Base-by-base conservation (phyloP, 2,113 vertebrate species). In the Hemicordylus capensis region DNA sequence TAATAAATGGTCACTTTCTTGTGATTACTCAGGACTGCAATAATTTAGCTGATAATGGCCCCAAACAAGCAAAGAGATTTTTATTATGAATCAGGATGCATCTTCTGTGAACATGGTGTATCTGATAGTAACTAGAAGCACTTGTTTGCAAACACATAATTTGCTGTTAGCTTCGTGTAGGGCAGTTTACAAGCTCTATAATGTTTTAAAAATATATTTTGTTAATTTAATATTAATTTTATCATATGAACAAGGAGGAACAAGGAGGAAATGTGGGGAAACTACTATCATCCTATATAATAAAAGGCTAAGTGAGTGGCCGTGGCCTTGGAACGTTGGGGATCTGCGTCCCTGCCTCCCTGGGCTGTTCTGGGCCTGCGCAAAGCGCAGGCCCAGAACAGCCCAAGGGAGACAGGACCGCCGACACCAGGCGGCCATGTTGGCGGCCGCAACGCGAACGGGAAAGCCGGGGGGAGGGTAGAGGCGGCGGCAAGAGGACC, bases 51-150 rank as follows among this genome's bases (percentile, higher is more conserved):
- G 80, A 87, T 80, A 87, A 81, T 85, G 6, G 2, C 17, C 31
- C 26, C 75, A 90, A 90, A 77, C 79, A 59, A 84, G 22, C 59
- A 84, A 59, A n/a, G 48, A 82, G 7, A 70, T 26, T 11, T 79
- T 89, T 91, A 58, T 88, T 87, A 82, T 61, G 90, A n/a, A 87
- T 83, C 31, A 92, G 39, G 46, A 5, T 31, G 91, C 63, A 81
- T 84, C 19, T 76, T 26, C 24, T 66, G 92, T 92, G n/a, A 80
- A 56, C 66, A 84, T 64, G 19, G 0, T 81, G 2, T 82, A 37
- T 77, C 88, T 26, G 90, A 80, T 44, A 63, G 72, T 46, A 91
- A 80, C 7, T 64, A 58, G 89, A 14, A 15, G 87, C 76, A 85
- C 75, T 64, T 87, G 85, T 81, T 76, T 69, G 85, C 86, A 84